Evolutionary conservation across 1,140 invertebrate genomes (phyloP), one percentile per base, ranked within the genome.

Genomic region (Diplogasteroides magnus): DNA sequence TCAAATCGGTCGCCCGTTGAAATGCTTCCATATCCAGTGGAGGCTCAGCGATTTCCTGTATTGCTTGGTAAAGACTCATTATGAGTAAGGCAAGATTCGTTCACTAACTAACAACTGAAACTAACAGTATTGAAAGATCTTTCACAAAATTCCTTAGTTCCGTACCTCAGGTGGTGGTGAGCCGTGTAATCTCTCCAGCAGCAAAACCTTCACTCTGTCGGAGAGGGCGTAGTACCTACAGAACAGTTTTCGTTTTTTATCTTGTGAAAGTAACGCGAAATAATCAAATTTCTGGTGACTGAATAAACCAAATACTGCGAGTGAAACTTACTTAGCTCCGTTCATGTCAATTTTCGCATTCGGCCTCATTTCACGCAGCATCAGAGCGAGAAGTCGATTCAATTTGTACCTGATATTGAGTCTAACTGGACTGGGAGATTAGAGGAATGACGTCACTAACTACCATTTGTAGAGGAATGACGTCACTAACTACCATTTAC

Each of bases 111-210:
- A n/a, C n/a, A n/a, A n/a, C n/a, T n/a, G n/a, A n/a, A n/a, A n/a
- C n/a, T n/a, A n/a, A n/a, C n/a, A n/a, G n/a, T n/a, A n/a, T n/a
- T n/a, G n/a, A n/a, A n/a, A n/a, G n/a, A n/a, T n/a, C n/a, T n/a
- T n/a, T n/a, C n/a, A n/a, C n/a, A n/a, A n/a, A n/a, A n/a, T n/a
- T n/a, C n/a, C n/a, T n/a, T n/a, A n/a, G 37, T 48, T 48, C 6
- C 6, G 27, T 56, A 76, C 78, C 60, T 82, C 80, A 6, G 80
- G 80, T 2, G 80, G 32, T 15, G 77, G 71, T 31, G 77, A 72
- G 23, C 80, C 80, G 58, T 82, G 80, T 68, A 82, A 77, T n/a
- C 80, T 31, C 31, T 82, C 80, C 27, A 82, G 68, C 14, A 82
- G 69, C 2, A 82, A 67, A 28, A 82, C 80, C 70, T 82, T 82